Percentiles rank a stretch among this genome's conserved stretches.
Conservation (phyloP, 2,797 vertebrate genomes). For the Eidolon dupreanum region DNA sequence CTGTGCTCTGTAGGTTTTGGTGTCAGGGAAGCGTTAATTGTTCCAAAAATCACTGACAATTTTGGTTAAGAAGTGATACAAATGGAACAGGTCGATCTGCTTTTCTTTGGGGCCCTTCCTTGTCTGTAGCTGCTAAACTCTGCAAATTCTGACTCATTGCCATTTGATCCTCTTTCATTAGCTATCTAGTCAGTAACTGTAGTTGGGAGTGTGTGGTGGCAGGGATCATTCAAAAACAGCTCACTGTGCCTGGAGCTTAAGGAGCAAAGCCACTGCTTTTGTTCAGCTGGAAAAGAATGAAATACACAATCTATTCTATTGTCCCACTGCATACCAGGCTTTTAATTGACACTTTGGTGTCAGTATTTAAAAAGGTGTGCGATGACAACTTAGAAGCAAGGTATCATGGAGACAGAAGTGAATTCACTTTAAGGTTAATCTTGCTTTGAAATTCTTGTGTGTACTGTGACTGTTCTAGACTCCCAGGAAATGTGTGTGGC, state of each 20-base stretch:
- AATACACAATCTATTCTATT: constrained; percentile 19
- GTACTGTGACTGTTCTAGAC: not conserved
- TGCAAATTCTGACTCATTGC: constrained; percentile 27
- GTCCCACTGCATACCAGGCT: constrained; percentile 18
- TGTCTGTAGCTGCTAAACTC: fast-evolving
- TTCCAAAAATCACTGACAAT: constrained; percentile 35
- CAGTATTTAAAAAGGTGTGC: constrained; percentile 48
- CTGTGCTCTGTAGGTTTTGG: constrained; percentile 3
- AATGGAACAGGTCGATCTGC: not conserved
- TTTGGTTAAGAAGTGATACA: constrained; percentile 54
- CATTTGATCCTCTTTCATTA: constrained; percentile 32
- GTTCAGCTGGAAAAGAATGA: constrained; percentile 24
- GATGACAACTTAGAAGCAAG: constrained; percentile 49
- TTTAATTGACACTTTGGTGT: constrained; percentile 62
- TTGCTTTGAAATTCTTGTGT: constrained; percentile 53
- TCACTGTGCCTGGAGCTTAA: not conserved
- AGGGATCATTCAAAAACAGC: constrained; percentile 1
- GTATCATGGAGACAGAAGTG: not conserved
- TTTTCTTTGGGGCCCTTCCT: not conserved
- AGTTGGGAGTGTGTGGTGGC: not conserved
- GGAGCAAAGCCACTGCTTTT: constrained; percentile 54
- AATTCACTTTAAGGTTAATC: constrained; percentile 60
- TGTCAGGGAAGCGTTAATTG: constrained; percentile 43
- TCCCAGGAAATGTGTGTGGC: not conserved
- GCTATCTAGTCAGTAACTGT: not conserved